A percentile compares a stretch with the other conserved stretches of the same genome.
Conservation (phyloP, 2,888 invertebrate genomes). For the Blera fallax region DNA sequence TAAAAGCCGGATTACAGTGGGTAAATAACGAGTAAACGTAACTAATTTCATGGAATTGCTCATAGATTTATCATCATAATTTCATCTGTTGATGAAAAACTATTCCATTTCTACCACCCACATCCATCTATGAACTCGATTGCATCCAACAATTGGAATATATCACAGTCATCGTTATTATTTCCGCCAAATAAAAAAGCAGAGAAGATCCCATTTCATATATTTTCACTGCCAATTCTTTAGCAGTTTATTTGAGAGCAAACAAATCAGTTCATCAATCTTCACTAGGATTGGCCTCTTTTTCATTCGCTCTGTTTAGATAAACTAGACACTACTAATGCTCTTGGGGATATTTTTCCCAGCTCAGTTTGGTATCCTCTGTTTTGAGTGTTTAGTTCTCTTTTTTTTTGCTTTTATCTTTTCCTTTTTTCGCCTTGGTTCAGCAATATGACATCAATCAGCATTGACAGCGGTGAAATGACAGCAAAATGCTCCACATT, state of each 20-base stretch:
- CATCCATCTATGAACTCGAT: background rate
- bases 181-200: background rate
- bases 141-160: background rate
- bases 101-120: background rate
- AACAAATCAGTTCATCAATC: slow-evolving; percentile 43
- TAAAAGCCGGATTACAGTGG: too few species aligned
- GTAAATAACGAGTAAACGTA: too few species aligned
- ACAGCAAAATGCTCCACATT: slow-evolving; percentile 48
- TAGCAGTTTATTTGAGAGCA: slow-evolving; percentile 16
- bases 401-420: background rate
- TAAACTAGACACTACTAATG: background rate
- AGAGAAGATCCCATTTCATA: slow-evolving; percentile 25
- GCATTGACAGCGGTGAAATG: slow-evolving; percentile 39
- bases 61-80: background rate
- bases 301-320: background rate
- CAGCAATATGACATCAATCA: slow-evolving; percentile 55
- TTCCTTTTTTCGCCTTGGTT: background rate
- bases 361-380: background rate
- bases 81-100: background rate
- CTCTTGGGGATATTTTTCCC: background rate
- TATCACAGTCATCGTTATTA: background rate
- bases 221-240: slow-evolving; percentile 37
- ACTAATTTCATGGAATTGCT: too few species aligned
- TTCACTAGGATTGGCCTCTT: slow-evolving; percentile 15
- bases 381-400: background rate